phyloP scores from a whole-genome alignment of 1,140 invertebrate genomes.

The Tenebrio molitor region DNA sequence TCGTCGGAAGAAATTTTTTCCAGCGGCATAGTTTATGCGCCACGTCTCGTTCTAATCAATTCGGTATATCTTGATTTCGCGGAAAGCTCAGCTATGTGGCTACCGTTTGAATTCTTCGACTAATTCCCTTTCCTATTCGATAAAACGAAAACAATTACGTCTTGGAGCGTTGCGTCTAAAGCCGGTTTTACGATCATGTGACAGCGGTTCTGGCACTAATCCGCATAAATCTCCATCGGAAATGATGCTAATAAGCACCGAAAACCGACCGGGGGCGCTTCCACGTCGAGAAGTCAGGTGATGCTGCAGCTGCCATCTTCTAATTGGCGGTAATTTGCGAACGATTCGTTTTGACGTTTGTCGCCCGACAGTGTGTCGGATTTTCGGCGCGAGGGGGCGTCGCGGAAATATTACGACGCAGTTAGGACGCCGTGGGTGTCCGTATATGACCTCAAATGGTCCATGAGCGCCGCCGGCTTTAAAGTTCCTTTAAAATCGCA shows the following conservation, averaged over 20 bases:
- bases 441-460: constrained; percentile 48
- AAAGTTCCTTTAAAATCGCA: constrained; percentile 49
- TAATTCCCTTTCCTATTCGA: constrained; percentile 36
- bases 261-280: neutral
- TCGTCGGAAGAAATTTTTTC: neutral
- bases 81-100: constrained; percentile 46
- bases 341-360: too few species aligned
- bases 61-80: constrained; percentile 54
- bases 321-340: too few species aligned
- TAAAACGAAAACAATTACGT: constrained; percentile 5
- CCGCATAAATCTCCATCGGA: constrained; percentile 33
- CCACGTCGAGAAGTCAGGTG: neutral
- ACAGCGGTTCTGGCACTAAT: constrained; percentile 36
- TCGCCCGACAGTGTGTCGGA: too few species aligned
- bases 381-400: neutral
- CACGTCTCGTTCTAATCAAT: constrained; percentile 46
- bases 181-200: constrained; percentile 34
- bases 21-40: constrained; percentile 10
- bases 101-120: constrained; percentile 51
- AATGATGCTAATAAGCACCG: constrained; percentile 25
- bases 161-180: neutral
- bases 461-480: constrained; percentile 34
- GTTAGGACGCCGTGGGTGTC: constrained; percentile 33
- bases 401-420: constrained; percentile 31
- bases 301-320: neutral